Evolutionary conservation across 1,140 invertebrate genomes (phyloP), one percentile per base, ranked within the genome.

Genomic region (Palaemon carinicauda): DNA sequence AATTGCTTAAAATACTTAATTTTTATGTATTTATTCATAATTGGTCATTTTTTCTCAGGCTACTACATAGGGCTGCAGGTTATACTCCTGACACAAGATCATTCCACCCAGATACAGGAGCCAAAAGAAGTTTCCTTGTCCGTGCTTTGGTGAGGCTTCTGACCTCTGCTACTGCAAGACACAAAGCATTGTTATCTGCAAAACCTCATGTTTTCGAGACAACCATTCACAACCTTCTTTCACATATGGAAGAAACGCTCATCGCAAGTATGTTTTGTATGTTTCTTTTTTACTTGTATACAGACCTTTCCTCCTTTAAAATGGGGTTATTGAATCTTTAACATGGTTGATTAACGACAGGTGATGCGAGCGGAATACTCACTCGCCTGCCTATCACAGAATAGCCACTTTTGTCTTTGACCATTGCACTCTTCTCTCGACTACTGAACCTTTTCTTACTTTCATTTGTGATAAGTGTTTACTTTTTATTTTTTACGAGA

Each of bases 61-160:
- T 95, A 75, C 89, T 95, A 74, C 94, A 94, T 90, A 90, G 92
- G 65, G 93, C 93, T n/a, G 94, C 94, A 75, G 94, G 93, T 14
- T 94, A 94, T 89, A 91, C 92, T 80, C 89, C 90, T 88, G 91
- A 88, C 27, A 88, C 91, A 92, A 94, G 91, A 19, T 74, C 71
- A 12, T 88, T 73, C 31, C 88, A 87, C 52, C 74, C 75, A 69
- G 88, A 89, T 21, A 86, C 69, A 10, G 56, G 41, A 79, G 88
- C 92, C 50, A 95, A 95, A 88, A 91, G 94, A 79, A 93, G 93
- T 83, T 92, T 93, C 88, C 95, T 93, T 84, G 92, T 95, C 2
- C 92, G 94, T 80, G 93, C 93, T 12, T 92, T 93, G 27, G 92
- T 93, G 0, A 94, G 94, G 89, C 91, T 95, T 60, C 89, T 95